Percentiles rank a stretch among this genome's conserved stretches.
phyloP scores from a whole-genome alignment of 2,888 invertebrate genomes.

The Sinodicranocentrus sp. region DNA sequence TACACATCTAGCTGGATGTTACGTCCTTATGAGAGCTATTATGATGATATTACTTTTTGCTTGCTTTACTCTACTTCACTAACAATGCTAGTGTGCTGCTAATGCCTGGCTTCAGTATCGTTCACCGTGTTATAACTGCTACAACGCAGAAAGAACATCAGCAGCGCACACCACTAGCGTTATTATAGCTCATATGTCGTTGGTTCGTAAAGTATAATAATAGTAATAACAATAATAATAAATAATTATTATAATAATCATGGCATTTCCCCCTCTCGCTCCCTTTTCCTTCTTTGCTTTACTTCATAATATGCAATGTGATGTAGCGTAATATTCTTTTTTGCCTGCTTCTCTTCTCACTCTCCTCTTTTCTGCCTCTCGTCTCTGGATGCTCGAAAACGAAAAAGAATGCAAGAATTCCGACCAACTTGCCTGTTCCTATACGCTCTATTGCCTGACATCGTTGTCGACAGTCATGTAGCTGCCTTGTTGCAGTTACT shows the following conservation, averaged over 20 bases:
- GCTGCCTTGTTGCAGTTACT: slow-evolving; percentile 49
- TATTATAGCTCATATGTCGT: slow-evolving; percentile 68
- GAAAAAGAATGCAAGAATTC: slow-evolving; percentile 31
- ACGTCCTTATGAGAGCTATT: slow-evolving; percentile 68
- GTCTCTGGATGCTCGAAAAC: slow-evolving; percentile 10
- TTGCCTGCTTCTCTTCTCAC: slow-evolving; percentile 28
- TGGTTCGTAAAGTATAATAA: slow-evolving; percentile 68
- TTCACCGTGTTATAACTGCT: slow-evolving; percentile 39
- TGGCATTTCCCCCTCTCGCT: slow-evolving; percentile 63
- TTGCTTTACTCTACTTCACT: slow-evolving; percentile 36
- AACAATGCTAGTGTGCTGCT: slow-evolving; percentile 57
- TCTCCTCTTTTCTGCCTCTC: slow-evolving; percentile 18
- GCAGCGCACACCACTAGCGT: slow-evolving; percentile 41
- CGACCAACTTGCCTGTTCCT: slow-evolving; percentile 19
- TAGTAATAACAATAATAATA: slow-evolving; percentile 70
- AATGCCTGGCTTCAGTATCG: slow-evolving; percentile 57
- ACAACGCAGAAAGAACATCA: slow-evolving; percentile 16
- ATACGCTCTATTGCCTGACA: slow-evolving; percentile 31
- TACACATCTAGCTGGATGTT: slow-evolving; percentile 49
- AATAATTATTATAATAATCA: slow-evolving; percentile 70
- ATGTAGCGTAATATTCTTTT: slow-evolving; percentile 18
- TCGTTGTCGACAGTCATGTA: slow-evolving; percentile 52
- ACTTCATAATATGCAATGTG: slow-evolving; percentile 2
- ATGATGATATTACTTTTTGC: slow-evolving; percentile 65
- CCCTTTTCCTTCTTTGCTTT: slow-evolving; percentile 21